These are phyloP conservation scores for Triplophysa rosa DNA, from an alignment of 2,113 vertebrate genomes.

Conservation along the genomic window DNA sequence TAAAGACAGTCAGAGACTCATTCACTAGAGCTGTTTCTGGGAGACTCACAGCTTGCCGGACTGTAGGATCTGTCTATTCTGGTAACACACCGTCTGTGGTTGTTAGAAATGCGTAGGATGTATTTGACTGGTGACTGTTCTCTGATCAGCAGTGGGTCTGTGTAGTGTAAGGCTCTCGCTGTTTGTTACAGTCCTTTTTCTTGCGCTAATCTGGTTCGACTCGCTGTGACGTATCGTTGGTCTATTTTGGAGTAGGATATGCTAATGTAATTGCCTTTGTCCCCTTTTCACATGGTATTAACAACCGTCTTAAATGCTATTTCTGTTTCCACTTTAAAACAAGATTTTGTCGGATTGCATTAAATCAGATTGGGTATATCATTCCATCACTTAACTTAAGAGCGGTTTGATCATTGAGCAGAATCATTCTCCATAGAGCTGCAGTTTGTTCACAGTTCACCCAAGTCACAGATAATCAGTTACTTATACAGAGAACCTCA, in stretches of 20 bases:
- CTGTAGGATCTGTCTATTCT: neutral
- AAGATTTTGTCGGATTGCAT: too few species aligned
- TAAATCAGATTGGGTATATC: too few species aligned
- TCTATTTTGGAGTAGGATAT: neutral
- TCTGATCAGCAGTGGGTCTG: neutral
- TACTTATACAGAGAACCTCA: neutral
- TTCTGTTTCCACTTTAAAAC: neutral
- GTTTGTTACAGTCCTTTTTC: neutral
- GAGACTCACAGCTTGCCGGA: conserved; percentile 27
- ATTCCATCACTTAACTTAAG: neutral
- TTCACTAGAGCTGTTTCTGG: neutral
- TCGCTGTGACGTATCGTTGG: neutral
- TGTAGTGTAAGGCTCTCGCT: neutral
- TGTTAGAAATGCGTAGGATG: neutral
- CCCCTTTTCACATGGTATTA: neutral
- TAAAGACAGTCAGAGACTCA: neutral
- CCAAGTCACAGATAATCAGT: neutral
- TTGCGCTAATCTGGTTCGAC: conserved; percentile 3
- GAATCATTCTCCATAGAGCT: neutral
- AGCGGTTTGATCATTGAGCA: neutral
- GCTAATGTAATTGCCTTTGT: conserved; percentile 6
- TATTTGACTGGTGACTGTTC: neutral
- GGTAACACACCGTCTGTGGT: neutral
- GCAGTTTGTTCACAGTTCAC: neutral
- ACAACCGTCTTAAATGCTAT: neutral